Evolutionary conservation across 2,113 vertebrate genomes (phyloP).

Genomic region (Ceyx melanurus): DNA sequence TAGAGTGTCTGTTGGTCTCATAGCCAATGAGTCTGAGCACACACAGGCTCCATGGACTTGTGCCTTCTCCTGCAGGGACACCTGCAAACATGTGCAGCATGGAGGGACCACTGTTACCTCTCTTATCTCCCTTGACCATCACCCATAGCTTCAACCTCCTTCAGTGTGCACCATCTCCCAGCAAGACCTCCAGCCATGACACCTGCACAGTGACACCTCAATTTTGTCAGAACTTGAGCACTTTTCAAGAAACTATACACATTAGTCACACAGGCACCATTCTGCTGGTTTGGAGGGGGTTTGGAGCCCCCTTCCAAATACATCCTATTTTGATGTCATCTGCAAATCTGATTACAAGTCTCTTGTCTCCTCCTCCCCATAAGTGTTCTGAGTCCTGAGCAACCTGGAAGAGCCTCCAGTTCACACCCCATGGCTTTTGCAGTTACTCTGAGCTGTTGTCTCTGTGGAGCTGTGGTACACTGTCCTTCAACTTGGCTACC

Average conservation of each 20-base stretch:
- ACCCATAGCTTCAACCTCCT: neutral
- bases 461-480: accelerated
- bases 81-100: neutral
- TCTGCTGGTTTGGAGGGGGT: neutral
- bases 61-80: neutral
- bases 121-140: neutral
- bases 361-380: neutral
- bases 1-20: neutral
- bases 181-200: neutral
- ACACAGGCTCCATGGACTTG: neutral
- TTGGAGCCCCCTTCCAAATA: neutral
- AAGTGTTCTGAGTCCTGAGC: neutral
- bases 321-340: neutral
- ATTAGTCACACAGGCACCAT: neutral
- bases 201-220: neutral
- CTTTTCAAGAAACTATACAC: neutral
- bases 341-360: neutral
- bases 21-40: neutral
- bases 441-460: neutral
- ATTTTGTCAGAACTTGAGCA: neutral
- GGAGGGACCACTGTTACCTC: neutral
- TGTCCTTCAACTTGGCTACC: neutral
- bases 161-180: accelerated
- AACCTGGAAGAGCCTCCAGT: neutral
- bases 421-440: neutral